Conservation (phyloP, 2,888 invertebrate genomes). For the Epirrhoe alternata region DNA sequence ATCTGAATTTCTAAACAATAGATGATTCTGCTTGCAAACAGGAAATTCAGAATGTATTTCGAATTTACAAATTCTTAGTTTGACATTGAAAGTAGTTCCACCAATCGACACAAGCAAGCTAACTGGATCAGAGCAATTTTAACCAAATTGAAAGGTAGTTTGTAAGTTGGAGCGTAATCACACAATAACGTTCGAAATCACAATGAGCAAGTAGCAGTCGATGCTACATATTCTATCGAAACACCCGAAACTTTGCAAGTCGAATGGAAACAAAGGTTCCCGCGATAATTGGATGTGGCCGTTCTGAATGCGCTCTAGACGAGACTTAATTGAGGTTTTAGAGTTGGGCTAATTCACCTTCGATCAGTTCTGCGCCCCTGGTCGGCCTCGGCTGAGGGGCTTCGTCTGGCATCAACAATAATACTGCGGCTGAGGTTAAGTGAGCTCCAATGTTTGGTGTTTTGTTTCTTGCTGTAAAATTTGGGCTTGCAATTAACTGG, state of each 20-base stretch:
- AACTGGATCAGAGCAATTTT: constrained; percentile 33
- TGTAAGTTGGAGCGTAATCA: constrained; percentile 45
- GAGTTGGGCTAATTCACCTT: constrained; percentile 84
- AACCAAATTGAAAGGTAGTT: constrained; percentile 41
- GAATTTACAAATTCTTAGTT: neutral
- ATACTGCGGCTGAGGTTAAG: constrained; percentile 70
- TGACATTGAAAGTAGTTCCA: constrained; percentile 13
- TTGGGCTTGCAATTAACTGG: constrained; percentile 8
- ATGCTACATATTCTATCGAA: constrained; percentile 60
- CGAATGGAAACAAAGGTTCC: constrained; percentile 79
- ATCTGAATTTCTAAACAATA: neutral
- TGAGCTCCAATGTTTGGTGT: constrained; percentile 65
- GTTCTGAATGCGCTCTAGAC: constrained; percentile 82
- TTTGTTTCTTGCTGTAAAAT: constrained; percentile 53
- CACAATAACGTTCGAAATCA: constrained; percentile 52
- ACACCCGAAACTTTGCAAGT: constrained; percentile 50
- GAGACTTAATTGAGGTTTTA: constrained; percentile 85
- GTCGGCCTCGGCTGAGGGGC: constrained; percentile 61
- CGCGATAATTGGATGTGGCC: constrained; percentile 84
- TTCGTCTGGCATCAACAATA: constrained; percentile 75
- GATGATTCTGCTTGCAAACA: neutral
- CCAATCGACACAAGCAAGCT: constrained; percentile 16
- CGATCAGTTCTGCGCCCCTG: constrained; percentile 69
- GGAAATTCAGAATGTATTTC: neutral
- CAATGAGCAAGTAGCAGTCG: constrained; percentile 50